Evolutionary conservation across 2,888 invertebrate genomes (phyloP), one percentile per base, ranked within the genome.

Genomic region (Acrobasis consociella): DNA sequence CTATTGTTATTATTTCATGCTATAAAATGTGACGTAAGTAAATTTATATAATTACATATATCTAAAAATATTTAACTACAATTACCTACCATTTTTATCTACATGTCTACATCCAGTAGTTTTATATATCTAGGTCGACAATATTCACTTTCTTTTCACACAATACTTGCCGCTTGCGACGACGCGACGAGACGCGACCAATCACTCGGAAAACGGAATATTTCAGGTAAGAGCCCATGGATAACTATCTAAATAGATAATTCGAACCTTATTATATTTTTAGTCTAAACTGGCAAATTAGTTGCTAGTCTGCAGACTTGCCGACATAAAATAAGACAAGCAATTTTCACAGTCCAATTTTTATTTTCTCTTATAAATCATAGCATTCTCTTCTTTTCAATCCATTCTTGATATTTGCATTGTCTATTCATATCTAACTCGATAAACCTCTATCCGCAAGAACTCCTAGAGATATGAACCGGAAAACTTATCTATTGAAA

Each of bases 141-240:
- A 56, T 56, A 56, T 56, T 56, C 56, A 56, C 42, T 56, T 56
- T 56, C 56, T 56, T 56, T 56, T 42, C 56, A 56, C 56, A 56
- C 56, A 56, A 56, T 42, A 42, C 42, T 11, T 56, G 42, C 56
- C 56, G 56, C 42, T 17, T 17, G 42, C 42, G 56, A 17, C 56
- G 56, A 42, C n/a, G n/a, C n/a, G 42, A 55, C 55, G 39, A 38
- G 38, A 56, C 56, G 59, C 49, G 49, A 49, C 59, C 59, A 59
- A 59, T 59, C 59, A 59, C 31, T 50, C 59, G 59, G 59, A 59
- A 59, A 50, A 59, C 59, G 59, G 59, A 59, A 59, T 50, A 49
- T 50, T 38, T 59, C 56, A 56, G 56, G 56, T 56, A 42, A 11
- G 22, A 9, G 9, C 9, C 8, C 56, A 22, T n/a, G 56, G 46